These are phyloP conservation scores for Bombus superbus DNA, from an alignment of 1,140 invertebrate species.

Conservation along the genomic window DNA sequence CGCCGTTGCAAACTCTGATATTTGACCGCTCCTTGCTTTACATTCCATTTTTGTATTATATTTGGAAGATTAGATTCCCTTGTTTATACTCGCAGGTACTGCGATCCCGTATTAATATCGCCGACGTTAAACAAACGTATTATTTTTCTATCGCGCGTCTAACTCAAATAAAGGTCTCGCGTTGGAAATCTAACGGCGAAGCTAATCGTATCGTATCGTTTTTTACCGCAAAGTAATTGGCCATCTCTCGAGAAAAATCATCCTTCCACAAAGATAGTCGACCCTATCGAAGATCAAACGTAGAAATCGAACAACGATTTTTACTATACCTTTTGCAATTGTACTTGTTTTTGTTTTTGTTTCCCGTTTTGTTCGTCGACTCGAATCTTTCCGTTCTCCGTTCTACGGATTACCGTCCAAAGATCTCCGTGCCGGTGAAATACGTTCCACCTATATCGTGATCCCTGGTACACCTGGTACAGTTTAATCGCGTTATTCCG, in stretches of 20 bases:
- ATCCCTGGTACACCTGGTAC: no score
- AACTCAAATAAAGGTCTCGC: background rate
- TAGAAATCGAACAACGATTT: background rate
- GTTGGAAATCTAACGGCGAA: background rate
- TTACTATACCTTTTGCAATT: background rate
- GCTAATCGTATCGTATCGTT: no score
- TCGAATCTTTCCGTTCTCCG: no score
- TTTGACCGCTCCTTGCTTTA: constrained; percentile 33
- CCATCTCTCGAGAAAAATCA: background rate
- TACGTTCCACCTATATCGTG: no score
- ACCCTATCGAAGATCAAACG: background rate
- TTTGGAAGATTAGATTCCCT: constrained; percentile 34
- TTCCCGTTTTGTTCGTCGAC: no score
- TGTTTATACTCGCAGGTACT: background rate
- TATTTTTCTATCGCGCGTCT: background rate
- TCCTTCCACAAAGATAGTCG: background rate
- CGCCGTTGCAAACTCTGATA: background rate
- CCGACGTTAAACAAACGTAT: no score
- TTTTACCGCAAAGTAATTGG: accelerated
- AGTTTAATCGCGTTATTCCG: background rate
- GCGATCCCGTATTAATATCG: background rate
- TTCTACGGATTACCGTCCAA: no score
- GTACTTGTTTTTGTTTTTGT: no score
- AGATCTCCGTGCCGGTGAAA: no score
- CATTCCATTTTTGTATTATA: constrained; percentile 20